Conservation (phyloP, 37 sponge, comb jelly and placozoan species). For the Bolinopsis microptera region DNA sequence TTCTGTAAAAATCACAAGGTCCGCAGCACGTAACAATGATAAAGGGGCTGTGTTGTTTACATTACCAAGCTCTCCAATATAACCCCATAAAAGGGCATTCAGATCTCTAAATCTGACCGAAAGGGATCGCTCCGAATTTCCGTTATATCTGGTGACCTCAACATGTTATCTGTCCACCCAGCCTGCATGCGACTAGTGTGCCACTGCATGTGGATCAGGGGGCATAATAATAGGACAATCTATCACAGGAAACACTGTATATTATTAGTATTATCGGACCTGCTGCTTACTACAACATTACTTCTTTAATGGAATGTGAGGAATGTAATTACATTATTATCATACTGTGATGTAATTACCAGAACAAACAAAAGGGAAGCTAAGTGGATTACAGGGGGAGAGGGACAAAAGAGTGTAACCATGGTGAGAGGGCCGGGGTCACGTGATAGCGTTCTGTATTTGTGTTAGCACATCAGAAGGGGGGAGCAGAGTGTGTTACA, state of each 20-base stretch:
- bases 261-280: too few species aligned
- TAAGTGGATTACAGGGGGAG: neutral
- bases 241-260: neutral
- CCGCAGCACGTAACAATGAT: too few species aligned
- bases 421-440: neutral
- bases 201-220: neutral
- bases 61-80: neutral
- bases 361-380: neutral
- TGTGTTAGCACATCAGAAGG: too few species aligned
- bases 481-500: too few species aligned
- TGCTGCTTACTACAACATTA: neutral
- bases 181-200: neutral
- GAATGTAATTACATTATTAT: neutral
- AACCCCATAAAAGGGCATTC: neutral
- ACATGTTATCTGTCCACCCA: neutral
- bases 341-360: neutral
- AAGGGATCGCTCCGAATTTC: neutral
- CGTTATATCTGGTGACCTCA: neutral
- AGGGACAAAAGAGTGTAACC: neutral
- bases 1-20: too few species aligned
- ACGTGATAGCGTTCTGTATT: too few species aligned
- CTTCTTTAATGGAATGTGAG: neutral
- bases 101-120: neutral
- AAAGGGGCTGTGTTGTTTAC: neutral
- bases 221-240: neutral